Evolutionary conservation across 2,888 invertebrate species (phyloP).

Genomic region (Zhuqinia jingwanae): DNA sequence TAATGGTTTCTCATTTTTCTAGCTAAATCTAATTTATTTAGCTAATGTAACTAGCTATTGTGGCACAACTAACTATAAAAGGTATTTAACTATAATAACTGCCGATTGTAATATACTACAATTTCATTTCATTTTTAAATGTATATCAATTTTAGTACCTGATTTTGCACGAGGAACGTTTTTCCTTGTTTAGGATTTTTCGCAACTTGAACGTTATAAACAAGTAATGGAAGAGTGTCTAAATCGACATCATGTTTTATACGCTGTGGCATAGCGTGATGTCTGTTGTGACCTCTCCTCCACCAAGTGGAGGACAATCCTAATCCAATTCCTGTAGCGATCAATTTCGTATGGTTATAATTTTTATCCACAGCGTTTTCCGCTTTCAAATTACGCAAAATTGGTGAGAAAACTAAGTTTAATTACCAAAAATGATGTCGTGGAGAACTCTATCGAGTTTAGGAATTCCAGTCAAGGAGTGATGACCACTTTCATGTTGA

Average conservation of each 20-base stretch:
- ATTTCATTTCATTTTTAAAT: too few relatives aligned
- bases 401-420: too few relatives aligned
- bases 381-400: too few relatives aligned
- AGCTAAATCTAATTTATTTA: too few relatives aligned
- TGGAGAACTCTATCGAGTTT: conserved; percentile 72
- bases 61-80: too few relatives aligned
- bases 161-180: conserved; percentile 72
- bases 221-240: conserved; percentile 74
- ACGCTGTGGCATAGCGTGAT: conserved; percentile 78
- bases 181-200: conserved; percentile 72
- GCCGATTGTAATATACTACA: too few relatives aligned
- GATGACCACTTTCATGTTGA: conserved; percentile 76
- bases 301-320: conserved; percentile 75
- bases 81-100: too few relatives aligned
- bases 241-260: conserved; percentile 76
- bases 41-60: too few relatives aligned
- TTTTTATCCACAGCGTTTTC: too few relatives aligned
- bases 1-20: too few relatives aligned
- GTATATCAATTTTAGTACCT: too few relatives aligned
- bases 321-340: conserved; percentile 68
- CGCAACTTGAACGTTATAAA: conserved; percentile 71
- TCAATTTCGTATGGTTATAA: too few relatives aligned
- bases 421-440: conserved; percentile 73
- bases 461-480: conserved; percentile 72
- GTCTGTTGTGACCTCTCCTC: conserved; percentile 75